Evolutionary conservation across 1,140 invertebrate genomes (phyloP), one percentile per base, ranked within the genome.

Genomic region (Lepidostoma basale): DNA sequence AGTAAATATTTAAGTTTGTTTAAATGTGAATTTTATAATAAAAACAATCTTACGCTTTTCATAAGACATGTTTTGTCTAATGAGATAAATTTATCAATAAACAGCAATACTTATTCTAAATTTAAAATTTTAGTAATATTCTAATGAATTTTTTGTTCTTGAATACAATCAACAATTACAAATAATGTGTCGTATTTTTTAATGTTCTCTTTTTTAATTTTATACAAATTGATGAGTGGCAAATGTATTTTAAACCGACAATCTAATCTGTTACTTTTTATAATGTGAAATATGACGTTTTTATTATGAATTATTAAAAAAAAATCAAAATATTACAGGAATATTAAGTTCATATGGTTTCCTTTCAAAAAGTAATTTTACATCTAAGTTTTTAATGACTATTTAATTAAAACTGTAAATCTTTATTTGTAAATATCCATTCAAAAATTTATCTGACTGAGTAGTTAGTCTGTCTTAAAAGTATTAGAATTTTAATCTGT

Each of bases 371-470:
- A 8, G 6, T 36, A 6, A 36, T 36, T 36, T 6, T 36, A 36
- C n/a, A n/a, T 36, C n/a, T 8, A 36, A 36, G 6, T 8, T 8
- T 36, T 36, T 36, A 8, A 8, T 36, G 33, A 36, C n/a, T 8
- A 36, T 36, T 36, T 36, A 8, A 36, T 36, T 42, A 42, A 42
- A 42, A 14, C 54, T 58, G 16, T 58, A 58, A 9, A 39, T 20
- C 23, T 54, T 62, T 23, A 52, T 30, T 20, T 62, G 40, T 45
- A 62, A 10, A 62, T 42, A 54, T 54, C 33, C 49, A 54, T 45
- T 42, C 39, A 62, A 42, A 62, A 52, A 59, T 40, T 25, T 62
- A 62, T 62, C 59, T 62, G 59, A 62, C 59, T 62, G 59, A 60
- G 40, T 45, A 60, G 40, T 3, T 44, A 44, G 36, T 42, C 26